A percentile compares a stretch with the other conserved stretches of the same genome.
phyloP scores from a whole-genome alignment of 2,888 invertebrate species.

The Scaptodrosophila latifasciaeformis region DNA sequence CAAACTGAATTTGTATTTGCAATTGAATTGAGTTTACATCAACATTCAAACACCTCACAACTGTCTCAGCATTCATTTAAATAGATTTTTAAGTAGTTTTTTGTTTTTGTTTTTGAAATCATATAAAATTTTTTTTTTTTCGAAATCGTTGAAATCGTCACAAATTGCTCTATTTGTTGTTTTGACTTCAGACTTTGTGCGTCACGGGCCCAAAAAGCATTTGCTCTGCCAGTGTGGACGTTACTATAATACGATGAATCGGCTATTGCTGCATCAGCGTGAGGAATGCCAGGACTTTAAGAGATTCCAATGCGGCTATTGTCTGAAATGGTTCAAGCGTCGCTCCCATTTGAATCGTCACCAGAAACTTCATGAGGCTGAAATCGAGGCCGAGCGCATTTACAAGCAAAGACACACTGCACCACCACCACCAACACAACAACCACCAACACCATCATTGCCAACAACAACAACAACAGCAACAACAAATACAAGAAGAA shows the following conservation, averaged over 20 bases:
- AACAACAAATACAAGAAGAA: neutral
- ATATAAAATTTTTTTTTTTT: no score
- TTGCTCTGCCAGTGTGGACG: constrained; percentile 76
- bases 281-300: constrained; percentile 67
- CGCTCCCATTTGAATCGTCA: constrained; percentile 72
- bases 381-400: constrained; percentile 45
- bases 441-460: no score
- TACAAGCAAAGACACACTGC: constrained; percentile 25
- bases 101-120: constrained; percentile 20
- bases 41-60: no score
- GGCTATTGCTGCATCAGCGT: constrained; percentile 63
- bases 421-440: constrained; percentile 3
- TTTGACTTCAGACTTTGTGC: constrained; percentile 23
- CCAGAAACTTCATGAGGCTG: constrained; percentile 64
- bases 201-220: constrained; percentile 49
- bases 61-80: no score
- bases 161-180: constrained; percentile 2
- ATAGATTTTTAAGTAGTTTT: constrained; percentile 4
- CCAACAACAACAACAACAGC: neutral
- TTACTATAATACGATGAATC: constrained; percentile 63
- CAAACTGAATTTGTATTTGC: constrained; percentile 1
- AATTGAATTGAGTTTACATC: neutral
- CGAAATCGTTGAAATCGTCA: no score
- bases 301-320: constrained; percentile 64
- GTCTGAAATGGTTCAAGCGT: constrained; percentile 69